Percentiles rank a stretch among this genome's conserved stretches.
Evolutionary conservation across 2,888 invertebrate genomes (phyloP).

Genomic region (Patella caerulea): DNA sequence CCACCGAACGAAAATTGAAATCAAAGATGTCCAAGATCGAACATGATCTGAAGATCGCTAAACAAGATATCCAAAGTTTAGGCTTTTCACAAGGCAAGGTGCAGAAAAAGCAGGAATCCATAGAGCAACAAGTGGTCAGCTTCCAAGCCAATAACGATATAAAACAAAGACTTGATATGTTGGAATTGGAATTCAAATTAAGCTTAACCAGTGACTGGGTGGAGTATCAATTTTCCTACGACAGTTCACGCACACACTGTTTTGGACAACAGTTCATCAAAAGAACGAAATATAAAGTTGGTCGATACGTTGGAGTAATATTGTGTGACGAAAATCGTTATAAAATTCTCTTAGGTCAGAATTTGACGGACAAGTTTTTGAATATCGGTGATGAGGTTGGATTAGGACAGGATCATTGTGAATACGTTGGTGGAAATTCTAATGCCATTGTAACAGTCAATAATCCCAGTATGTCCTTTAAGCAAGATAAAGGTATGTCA

Average conservation of each 20-base stretch:
- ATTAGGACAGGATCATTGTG: conserved; percentile 63
- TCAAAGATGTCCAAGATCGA: conserved; percentile 27
- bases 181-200: conserved; percentile 39
- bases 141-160: conserved; percentile 18
- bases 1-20: conserved; percentile 30
- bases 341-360: conserved; percentile 58
- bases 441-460: conserved; percentile 34
- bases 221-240: conserved; percentile 49
- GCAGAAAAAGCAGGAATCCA: conserved; percentile 13
- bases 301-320: conserved; percentile 58
- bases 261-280: conserved; percentile 51
- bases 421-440: conserved; percentile 53
- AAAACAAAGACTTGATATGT: conserved; percentile 25
- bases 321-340: conserved; percentile 54
- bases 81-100: conserved; percentile 14
- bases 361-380: conserved; percentile 49
- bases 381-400: conserved; percentile 57
- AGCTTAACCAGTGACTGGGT: conserved; percentile 48
- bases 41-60: conserved; percentile 18
- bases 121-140: conserved; percentile 14
- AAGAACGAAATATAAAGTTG: conserved; percentile 40
- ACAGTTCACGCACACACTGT: conserved; percentile 45
- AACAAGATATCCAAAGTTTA: conserved; percentile 26
- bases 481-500: conserved; percentile 32
- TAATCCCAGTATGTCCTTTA: conserved; percentile 24